A percentile compares a stretch with the other conserved stretches of the same genome.
Conservation (phyloP, 2,888 invertebrate genomes). For the Caradrina kadenii region DNA sequence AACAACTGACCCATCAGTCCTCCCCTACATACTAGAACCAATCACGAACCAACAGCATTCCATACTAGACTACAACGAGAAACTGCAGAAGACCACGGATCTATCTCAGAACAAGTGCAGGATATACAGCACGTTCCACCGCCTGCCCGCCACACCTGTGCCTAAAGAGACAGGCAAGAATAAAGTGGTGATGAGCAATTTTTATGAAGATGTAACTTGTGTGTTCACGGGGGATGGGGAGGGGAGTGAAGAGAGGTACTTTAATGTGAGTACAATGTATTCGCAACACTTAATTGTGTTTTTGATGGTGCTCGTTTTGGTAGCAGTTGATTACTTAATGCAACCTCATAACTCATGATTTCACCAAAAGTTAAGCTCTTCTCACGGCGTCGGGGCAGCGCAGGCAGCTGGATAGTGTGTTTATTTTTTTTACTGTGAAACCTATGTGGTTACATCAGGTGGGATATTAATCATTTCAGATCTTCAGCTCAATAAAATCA, state of each 20-base stretch:
- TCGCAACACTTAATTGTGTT: too few relatives aligned
- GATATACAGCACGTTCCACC: constrained; percentile 79
- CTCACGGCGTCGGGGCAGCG: too few relatives aligned
- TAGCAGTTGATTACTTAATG: too few relatives aligned
- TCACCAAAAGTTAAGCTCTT: too few relatives aligned
- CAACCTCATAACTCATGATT: too few relatives aligned
- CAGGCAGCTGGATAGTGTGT: too few relatives aligned
- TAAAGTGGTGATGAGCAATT: constrained; percentile 63
- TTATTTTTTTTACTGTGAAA: too few relatives aligned
- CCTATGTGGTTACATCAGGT: too few relatives aligned
- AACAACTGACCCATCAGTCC: constrained; percentile 66
- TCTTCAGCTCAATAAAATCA: constrained; percentile 69
- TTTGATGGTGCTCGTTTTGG: too few relatives aligned
- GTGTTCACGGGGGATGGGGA: constrained; percentile 67
- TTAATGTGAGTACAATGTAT: constrained; percentile 72
- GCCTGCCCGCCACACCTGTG: constrained; percentile 69
- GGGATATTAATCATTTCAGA: constrained; percentile 63
- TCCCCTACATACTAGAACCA: constrained; percentile 76
- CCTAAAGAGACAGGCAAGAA: constrained; percentile 36
- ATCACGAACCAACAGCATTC: constrained; percentile 70
- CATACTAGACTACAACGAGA: constrained; percentile 81
- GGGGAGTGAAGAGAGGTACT: constrained; percentile 65
- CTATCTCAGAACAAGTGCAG: constrained; percentile 74
- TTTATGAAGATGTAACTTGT: constrained; percentile 76
- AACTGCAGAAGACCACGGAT: constrained; percentile 74